Evolutionary conservation across 2,113 vertebrate species (phyloP), one percentile per base, ranked within the genome.

Genomic region (Calypte anna): DNA sequence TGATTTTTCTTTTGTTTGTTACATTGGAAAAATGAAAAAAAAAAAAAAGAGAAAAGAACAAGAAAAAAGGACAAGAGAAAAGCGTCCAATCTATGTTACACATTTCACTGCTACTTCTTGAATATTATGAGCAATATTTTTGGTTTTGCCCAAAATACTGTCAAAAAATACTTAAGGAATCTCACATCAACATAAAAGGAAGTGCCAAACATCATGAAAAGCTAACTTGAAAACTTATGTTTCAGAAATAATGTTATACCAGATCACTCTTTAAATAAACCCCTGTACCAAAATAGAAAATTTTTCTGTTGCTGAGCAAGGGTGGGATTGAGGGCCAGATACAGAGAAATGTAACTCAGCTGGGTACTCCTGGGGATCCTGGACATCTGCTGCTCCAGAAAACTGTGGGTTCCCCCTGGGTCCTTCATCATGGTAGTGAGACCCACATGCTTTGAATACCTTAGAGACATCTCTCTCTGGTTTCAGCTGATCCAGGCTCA

Each of bases 331-430:
- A 28, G 28, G 33, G 66, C 28, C 70, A 75, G 28, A 31, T 10
- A 14, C 18, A 38, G 2, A 57, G 22, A 66, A 18, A 46, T 1
- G 1, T 40, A n/a, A 10, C 19, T 23, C 19, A 43, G 1, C 12
- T 23, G 28, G 8, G 13, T 55, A 31, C 10, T 31, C 31, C 28
- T 33, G 28, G 57, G 30, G 14, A 53, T 44, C n/a, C 51, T 85
- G 43, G 31, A 10, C 59, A 74, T 55, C 69, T 74, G 22, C 40
- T 55, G 10, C 13, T 74, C n/a, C 58, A 46, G 50, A 46, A 44
- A 36, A 72, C 9, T 44, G 23, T 16, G 33, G 28, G 66, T n/a
- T 50, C 17, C 54, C 28, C 22, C 27, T 50, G 58, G 22, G 40
- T 43, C 19, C 15, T 53, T 62, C 20, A 9, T 54, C 36, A 30